A percentile compares a stretch with the other conserved stretches of the same genome.
These are phyloP conservation scores for Phrynocephalus versicolor DNA, from an alignment of 2,113 vertebrate genomes.

Conservation along the genomic window DNA sequence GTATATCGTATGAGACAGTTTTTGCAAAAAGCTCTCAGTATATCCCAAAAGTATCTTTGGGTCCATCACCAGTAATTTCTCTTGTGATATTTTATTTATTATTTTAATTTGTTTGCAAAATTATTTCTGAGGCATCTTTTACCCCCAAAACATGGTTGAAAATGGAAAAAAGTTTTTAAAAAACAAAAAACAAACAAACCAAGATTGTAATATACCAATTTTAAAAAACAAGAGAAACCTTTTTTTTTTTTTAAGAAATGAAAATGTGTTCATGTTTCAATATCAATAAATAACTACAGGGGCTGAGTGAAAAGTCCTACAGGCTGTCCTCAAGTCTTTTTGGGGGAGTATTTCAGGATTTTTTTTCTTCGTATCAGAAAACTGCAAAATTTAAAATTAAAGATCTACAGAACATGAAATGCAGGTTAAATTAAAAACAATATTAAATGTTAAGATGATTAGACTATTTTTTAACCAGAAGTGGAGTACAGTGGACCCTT, in stretches of 20 bases:
- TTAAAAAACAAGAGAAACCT: not conserved
- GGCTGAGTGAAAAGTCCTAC: not conserved
- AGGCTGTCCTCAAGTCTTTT: slow-evolving; percentile 15
- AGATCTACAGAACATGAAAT: no score
- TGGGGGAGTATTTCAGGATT: not conserved
- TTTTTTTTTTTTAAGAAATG: not conserved
- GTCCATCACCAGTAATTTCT: not conserved
- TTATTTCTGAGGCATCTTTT: not conserved
- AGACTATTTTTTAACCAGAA: no score
- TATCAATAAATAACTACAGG: not conserved
- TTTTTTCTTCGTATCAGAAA: no score
- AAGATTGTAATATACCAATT: not conserved
- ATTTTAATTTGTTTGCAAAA: not conserved
- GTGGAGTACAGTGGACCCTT: no score
- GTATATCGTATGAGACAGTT: slow-evolving; percentile 11
- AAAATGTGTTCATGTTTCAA: not conserved
- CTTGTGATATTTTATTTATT: not conserved
- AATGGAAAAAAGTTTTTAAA: not conserved
- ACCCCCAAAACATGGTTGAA: not conserved
- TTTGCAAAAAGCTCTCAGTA: slow-evolving; percentile 37
- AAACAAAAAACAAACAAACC: not conserved
- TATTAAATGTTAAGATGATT: no score
- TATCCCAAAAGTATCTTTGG: slow-evolving; percentile 3
- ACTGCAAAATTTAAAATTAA: no score
- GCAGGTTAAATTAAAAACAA: no score